A percentile compares a stretch with the other conserved stretches of the same genome.
phyloP scores from a whole-genome alignment of 64 coral and sea anemone genomes.

The Platygyra sinensis region DNA sequence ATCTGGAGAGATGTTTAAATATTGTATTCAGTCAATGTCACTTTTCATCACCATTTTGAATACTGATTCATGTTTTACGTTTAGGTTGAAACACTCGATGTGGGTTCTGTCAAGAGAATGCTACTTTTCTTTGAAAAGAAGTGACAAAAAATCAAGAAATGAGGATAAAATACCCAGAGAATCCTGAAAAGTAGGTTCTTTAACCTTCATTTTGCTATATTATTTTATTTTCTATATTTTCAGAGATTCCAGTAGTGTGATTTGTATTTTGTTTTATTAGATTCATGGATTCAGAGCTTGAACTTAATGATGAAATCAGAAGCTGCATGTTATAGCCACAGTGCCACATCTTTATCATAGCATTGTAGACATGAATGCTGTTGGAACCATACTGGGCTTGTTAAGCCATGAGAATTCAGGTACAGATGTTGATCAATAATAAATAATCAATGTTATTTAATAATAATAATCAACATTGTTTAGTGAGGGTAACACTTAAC shows the following conservation, averaged over 20 bases:
- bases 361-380: constrained; percentile 88
- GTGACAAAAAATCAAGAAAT: constrained; percentile 99
- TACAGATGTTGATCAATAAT: constrained; percentile 44
- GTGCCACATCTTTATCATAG: constrained; percentile 89
- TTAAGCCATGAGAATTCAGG: constrained; percentile 97
- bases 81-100: constrained; percentile 90
- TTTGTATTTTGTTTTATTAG: constrained; percentile 28
- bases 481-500: too few species aligned
- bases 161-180: constrained; percentile 98
- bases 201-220: neutral
- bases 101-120: constrained; percentile 91
- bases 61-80: neutral
- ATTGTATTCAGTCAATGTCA: neutral
- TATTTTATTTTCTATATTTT: neutral
- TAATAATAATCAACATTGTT: too few species aligned
- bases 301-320: constrained; percentile 98
- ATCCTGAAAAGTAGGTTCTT: constrained; percentile 88
- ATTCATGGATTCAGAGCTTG: constrained; percentile 97
- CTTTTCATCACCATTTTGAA: neutral
- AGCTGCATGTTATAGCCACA: constrained; percentile 97
- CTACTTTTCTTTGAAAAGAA: constrained; percentile 94
- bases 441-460: too few species aligned
- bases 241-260: neutral
- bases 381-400: constrained; percentile 84
- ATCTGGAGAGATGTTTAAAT: too few species aligned